phyloP scores from a whole-genome alignment of 2,888 invertebrate species.

The Microchrysa polita region DNA sequence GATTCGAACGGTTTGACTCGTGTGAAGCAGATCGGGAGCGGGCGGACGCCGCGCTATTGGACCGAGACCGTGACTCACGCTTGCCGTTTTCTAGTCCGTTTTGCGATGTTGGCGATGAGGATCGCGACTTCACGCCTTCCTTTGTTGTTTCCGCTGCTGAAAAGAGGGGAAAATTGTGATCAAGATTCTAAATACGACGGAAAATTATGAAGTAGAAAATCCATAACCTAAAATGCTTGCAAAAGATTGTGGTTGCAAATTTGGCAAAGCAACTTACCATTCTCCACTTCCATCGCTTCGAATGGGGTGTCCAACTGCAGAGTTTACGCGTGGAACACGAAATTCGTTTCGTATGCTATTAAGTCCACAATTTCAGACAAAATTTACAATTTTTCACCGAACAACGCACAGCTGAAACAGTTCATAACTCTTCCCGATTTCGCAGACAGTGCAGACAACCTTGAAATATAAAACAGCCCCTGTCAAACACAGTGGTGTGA shows the following conservation, averaged over 20 bases:
- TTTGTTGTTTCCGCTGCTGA: not conserved
- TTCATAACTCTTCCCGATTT: not conserved
- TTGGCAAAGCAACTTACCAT: constrained; percentile 20
- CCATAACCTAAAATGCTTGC: constrained; percentile 5
- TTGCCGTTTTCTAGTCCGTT: constrained; percentile 39
- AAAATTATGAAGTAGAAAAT: constrained; percentile 16
- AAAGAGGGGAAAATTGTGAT: not conserved
- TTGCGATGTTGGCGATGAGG: constrained; percentile 46
- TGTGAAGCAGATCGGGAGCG: constrained; percentile 51
- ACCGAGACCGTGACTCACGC: constrained; percentile 31
- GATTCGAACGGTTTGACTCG: constrained; percentile 16
- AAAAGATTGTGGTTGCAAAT: not conserved
- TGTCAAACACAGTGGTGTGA: constrained; percentile 17
- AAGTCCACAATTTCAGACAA: not conserved
- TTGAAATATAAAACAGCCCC: not conserved
- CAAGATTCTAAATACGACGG: too few relatives aligned
- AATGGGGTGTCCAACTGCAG: not conserved
- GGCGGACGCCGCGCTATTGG: constrained; percentile 42
- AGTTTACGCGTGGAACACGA: not conserved
- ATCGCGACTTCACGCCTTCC: constrained; percentile 38
- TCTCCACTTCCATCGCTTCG: constrained; percentile 35
- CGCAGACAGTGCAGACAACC: not conserved
- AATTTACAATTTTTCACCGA: not conserved
- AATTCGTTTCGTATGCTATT: too few relatives aligned
- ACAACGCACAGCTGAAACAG: constrained; percentile 19